phyloP scores from a whole-genome alignment of 2,797 vertebrate species.

The Thunnus albacares region DNA sequence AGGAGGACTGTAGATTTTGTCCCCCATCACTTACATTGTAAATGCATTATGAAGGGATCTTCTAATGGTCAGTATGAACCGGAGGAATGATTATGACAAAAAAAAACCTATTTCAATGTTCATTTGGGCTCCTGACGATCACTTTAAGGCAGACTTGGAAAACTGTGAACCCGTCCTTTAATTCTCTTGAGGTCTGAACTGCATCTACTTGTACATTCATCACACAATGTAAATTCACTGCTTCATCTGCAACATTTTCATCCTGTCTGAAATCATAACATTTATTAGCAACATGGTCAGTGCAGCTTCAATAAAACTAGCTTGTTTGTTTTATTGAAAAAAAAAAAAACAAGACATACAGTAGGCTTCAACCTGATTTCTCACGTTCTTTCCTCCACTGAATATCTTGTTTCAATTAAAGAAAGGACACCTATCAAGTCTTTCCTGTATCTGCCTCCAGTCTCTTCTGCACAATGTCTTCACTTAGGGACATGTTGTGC shows the following conservation, averaged over 20 bases:
- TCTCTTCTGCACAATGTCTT: not conserved
- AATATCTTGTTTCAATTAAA: not conserved
- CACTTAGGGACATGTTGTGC: conserved; percentile 81
- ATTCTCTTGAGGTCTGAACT: not conserved
- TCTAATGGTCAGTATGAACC: no score
- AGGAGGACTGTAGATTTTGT: no score
- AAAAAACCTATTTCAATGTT: no score
- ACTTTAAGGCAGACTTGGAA: no score
- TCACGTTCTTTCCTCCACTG: not conserved
- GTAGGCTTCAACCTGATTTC: not conserved
- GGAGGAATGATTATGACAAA: no score
- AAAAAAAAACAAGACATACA: not conserved
- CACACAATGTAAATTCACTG: no score
- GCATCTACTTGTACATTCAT: not conserved
- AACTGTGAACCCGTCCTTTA: no score
- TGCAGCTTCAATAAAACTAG: not conserved
- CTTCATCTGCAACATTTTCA: not conserved
- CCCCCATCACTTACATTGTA: no score
- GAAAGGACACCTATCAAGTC: not conserved
- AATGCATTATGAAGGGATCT: no score
- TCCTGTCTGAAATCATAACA: not conserved
- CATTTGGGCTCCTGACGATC: no score
- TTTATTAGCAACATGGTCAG: not conserved
- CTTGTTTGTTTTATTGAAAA: not conserved
- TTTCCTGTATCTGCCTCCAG: not conserved